Evolutionary conservation across 2,113 vertebrate genomes (phyloP), one percentile per base, ranked within the genome.

Genomic region (Mohoua ochrocephala): DNA sequence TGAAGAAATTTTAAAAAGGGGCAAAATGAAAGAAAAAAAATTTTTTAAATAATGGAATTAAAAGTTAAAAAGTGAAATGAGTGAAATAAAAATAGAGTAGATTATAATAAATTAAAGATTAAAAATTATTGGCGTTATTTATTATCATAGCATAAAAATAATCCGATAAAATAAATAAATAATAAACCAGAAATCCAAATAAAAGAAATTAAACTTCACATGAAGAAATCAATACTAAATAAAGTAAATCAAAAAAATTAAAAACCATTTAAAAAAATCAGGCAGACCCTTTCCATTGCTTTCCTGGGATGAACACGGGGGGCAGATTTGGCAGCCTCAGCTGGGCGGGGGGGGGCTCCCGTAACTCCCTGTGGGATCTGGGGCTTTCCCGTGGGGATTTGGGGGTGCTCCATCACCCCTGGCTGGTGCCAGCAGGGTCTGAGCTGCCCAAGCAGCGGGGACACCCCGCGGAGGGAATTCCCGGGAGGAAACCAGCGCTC

Each of bases 331-430:
- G 20, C 79, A 78, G 44, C 3, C 22, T 49, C 63, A 15, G 42
- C 24, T 39, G 53, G 16, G 18, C 26, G 33, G 8, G 41, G 16
- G 18, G 28, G 33, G 8, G 41, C 17, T 57, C 44, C 68, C 16
- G 11, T 1, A 1, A 18, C 13, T 50, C 75, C n/a, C 31, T 23
- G 41, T 2, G 19, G 70, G 56, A 54, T 44, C 28, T 11, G 80
- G 16, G 52, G 19, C 33, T 12, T 23, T 2, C 50, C 44, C 28
- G 0, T 0, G 11, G 37, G 50, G 59, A 6, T 26, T 23, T 45
- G 41, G 27, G 68, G 61, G 39, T 35, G 21, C 39, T 52, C 30
- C 68, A 27, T 44, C 84, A 39, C 41, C 49, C 26, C 13, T 0
- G 64, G 64, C 45, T 28, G 70, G 4, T 33, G 13, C 42, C 27